Percentiles rank a stretch among this genome's conserved stretches.
These are phyloP conservation scores for Chelonus formosanus DNA, from an alignment of 2,888 invertebrate species.

Conservation along the genomic window DNA sequence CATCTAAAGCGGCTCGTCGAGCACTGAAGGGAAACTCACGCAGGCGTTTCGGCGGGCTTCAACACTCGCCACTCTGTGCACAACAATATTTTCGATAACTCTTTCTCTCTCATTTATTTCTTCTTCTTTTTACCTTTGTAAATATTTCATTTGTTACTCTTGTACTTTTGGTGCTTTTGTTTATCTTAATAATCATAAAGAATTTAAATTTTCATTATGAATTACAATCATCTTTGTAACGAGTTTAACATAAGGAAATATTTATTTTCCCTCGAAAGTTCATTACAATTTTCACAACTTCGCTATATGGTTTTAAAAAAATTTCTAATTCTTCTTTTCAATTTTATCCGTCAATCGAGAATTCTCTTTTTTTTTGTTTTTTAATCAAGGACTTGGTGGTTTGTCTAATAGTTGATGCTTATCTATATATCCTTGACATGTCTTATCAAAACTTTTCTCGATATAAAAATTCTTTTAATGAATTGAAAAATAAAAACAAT, in stretches of 20 bases:
- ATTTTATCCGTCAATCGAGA: no score
- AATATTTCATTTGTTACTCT: neutral
- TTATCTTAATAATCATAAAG: constrained; percentile 15
- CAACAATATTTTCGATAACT: constrained; percentile 17
- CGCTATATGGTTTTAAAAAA: no score
- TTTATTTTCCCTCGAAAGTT: neutral
- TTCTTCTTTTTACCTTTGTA: neutral
- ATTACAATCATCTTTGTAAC: no score
- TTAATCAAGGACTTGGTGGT: no score
- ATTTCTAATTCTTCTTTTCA: no score
- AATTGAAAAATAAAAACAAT: no score
- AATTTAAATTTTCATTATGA: constrained; percentile 18
- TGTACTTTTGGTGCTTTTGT: neutral
- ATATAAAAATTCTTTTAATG: no score
- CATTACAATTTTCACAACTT: no score
- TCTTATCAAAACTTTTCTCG: no score
- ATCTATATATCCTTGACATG: no score
- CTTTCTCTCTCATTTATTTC: constrained; percentile 9
- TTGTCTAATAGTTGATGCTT: no score
- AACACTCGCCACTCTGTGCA: constrained; percentile 12
- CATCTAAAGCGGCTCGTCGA: constrained; percentile 53
- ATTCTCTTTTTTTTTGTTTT: no score
- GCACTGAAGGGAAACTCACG: constrained; percentile 54
- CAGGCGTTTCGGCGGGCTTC: constrained; percentile 47
- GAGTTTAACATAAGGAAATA: neutral